Evolutionary conservation across 2,797 vertebrate genomes (phyloP), one percentile per base, ranked within the genome.

Genomic region (Anabacerthia variegaticeps): DNA sequence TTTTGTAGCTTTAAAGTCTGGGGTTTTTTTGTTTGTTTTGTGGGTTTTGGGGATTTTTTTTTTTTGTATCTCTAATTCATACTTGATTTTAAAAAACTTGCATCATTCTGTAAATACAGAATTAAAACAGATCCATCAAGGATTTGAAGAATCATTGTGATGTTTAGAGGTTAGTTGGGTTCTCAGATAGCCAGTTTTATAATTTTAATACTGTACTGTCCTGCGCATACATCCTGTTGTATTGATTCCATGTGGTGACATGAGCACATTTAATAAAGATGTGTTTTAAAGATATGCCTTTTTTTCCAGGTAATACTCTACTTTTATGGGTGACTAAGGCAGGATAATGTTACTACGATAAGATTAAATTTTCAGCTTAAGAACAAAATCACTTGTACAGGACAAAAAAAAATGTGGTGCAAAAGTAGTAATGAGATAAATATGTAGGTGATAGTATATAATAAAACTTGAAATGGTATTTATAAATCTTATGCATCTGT

Each of bases 201-300:
- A 36, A 14, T 52, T 82, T 69, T 76, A 67, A 10, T 55, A 44
- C 66, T 43, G 0, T 48, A 9, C 3, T 73, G 6, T 48, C 78
- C 12, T 41, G 14, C 1, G 0, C 27, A 2, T 48, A 4, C 0
- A 1, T 68, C 14, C 56, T 58, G 27, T 69, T 82, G 51, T 36
- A 20, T 51, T n/a, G 28, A 21, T 87, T 75, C 46, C 4, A 5
- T 72, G 36, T 75, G 21, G 63, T 41, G 26, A 30, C 18, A 19
- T 0, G 0, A 23, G 6, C 39, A 26, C 5, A 2, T 61, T 78
- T 65, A 84, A 62, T 63, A 62, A 84, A 39, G 8, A 0, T 46
- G 2, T 23, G 7, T 52, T 71, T 41, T 79, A 44, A 49, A 6
- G 14, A 20, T 79, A 15, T 21, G 12, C 20, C 13, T 74, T 85